Percentiles rank a stretch among this genome's conserved stretches.
Conservation (phyloP, 2,888 invertebrate species). For the Agrilus cyanescens region DNA sequence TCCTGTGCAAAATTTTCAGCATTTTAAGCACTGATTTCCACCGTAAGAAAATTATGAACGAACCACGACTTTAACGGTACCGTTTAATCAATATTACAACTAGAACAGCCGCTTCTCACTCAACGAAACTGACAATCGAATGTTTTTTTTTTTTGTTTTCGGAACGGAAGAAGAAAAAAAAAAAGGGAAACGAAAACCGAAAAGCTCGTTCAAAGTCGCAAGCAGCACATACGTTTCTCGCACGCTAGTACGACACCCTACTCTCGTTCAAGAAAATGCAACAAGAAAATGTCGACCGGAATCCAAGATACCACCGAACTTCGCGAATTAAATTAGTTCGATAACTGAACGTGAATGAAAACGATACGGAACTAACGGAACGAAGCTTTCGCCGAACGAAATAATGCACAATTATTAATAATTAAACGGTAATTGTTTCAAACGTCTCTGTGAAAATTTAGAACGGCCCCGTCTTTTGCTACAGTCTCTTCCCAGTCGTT, state of each 20-base stretch:
- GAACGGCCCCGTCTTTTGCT: conserved; percentile 27
- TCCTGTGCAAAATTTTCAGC: conserved; percentile 26
- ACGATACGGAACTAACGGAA: conserved; percentile 4
- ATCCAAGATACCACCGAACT: conserved; percentile 13
- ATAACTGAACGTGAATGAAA: conserved; percentile 3
- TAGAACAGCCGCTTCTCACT: conserved; percentile 18
- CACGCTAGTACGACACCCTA: too few species aligned
- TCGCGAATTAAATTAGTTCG: background rate
- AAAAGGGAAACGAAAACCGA: too few species aligned
- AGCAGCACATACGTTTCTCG: too few species aligned
- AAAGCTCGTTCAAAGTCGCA: too few species aligned
- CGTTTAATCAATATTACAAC: conserved; percentile 30
- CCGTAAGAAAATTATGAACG: too few species aligned
- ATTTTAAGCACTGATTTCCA: conserved; percentile 22
- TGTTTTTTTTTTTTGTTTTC: too few species aligned
- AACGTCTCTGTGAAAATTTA: conserved; percentile 32
- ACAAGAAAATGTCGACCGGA: conserved; percentile 13
- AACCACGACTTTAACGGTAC: too few species aligned
- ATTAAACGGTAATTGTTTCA: conserved; percentile 30
- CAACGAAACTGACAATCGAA: conserved; percentile 6
- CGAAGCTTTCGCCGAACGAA: too few species aligned
- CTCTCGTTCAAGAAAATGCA: conserved; percentile 10
- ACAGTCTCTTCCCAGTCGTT: conserved; percentile 28
- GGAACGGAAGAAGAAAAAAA: too few species aligned
- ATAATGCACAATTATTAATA: conserved; percentile 22